A percentile compares a stretch with the other conserved stretches of the same genome.
phyloP scores from a whole-genome alignment of 2,888 invertebrate genomes.

The Diadromus collaris region DNA sequence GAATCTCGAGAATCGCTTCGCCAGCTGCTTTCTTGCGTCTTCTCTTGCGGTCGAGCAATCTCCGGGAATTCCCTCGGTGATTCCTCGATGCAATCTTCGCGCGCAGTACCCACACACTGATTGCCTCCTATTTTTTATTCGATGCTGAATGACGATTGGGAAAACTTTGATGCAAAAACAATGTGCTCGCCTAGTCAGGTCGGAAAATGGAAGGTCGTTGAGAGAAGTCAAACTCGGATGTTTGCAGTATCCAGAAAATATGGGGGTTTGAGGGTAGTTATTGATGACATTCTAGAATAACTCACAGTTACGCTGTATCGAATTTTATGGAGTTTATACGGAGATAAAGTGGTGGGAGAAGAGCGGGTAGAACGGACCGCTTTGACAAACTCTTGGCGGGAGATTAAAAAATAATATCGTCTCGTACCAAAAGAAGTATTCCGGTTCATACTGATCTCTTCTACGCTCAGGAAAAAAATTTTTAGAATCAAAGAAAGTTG shows the following conservation, averaged over 20 bases:
- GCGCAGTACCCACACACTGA: neutral
- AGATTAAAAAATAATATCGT: too few relatives aligned
- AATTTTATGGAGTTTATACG: neutral
- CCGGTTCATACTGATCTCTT: too few relatives aligned
- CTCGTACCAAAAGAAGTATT: too few relatives aligned
- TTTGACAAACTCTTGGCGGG: too few relatives aligned
- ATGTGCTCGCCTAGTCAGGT: neutral
- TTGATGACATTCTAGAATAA: neutral
- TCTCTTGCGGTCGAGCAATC: neutral
- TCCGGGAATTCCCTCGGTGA: constrained; percentile 10
- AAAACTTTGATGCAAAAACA: constrained; percentile 1
- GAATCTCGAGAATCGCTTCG: constrained; percentile 18
- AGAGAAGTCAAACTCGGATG: neutral
- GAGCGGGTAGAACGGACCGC: too few relatives aligned
- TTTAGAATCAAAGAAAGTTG: too few relatives aligned
- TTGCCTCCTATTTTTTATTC: neutral
- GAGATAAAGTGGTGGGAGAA: neutral
- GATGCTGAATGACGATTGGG: neutral
- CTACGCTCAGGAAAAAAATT: too few relatives aligned
- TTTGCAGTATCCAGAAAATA: neutral
- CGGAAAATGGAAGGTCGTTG: neutral
- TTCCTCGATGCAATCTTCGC: constrained; percentile 8
- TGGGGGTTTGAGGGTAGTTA: neutral
- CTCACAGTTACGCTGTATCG: neutral
- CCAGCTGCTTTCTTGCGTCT: neutral